These are phyloP conservation scores for Trematomus loennbergii DNA, from an alignment of 2,113 vertebrate species.

Conservation along the genomic window DNA sequence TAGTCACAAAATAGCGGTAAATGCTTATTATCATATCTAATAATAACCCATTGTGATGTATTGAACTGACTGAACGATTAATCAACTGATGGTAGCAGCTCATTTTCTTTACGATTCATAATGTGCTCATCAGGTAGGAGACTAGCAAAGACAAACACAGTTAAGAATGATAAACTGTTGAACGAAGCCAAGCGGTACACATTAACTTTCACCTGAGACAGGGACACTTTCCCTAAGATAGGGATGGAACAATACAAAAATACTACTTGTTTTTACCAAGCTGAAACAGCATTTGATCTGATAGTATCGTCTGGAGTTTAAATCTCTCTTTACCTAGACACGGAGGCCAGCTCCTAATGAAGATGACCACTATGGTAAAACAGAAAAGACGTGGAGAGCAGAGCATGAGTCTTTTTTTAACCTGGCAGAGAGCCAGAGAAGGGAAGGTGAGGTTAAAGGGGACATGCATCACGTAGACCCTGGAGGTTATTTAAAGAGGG, in stretches of 20 bases:
- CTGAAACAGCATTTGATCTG: not conserved
- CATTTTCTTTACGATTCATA: not conserved
- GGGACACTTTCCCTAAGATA: not conserved
- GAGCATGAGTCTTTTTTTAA: slow-evolving; percentile 1
- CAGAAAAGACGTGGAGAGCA: slow-evolving; percentile 8
- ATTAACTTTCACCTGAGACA: slow-evolving; percentile 31
- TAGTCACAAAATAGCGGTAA: not conserved
- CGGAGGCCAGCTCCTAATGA: slow-evolving; percentile 11
- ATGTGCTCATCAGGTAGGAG: not conserved
- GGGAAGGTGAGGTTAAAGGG: slow-evolving; percentile 46
- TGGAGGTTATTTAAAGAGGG: slow-evolving; percentile 13
- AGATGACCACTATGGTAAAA: not conserved
- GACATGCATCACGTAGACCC: slow-evolving; percentile 43
- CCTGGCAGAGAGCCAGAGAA: slow-evolving; percentile 26
- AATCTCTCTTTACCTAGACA: not conserved
- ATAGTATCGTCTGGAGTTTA: not conserved
- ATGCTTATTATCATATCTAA: not conserved
- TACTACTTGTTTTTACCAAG: no score
- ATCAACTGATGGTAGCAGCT: not conserved
- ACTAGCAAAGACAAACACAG: slow-evolving; percentile 5
- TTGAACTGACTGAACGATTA: not conserved
- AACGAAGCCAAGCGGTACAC: slow-evolving; percentile 36
- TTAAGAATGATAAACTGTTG: slow-evolving; percentile 2
- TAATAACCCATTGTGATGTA: no score
- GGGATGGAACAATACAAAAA: not conserved